Conservation (phyloP, 1,140 invertebrate genomes). For the Pseudoatta argentina region DNA sequence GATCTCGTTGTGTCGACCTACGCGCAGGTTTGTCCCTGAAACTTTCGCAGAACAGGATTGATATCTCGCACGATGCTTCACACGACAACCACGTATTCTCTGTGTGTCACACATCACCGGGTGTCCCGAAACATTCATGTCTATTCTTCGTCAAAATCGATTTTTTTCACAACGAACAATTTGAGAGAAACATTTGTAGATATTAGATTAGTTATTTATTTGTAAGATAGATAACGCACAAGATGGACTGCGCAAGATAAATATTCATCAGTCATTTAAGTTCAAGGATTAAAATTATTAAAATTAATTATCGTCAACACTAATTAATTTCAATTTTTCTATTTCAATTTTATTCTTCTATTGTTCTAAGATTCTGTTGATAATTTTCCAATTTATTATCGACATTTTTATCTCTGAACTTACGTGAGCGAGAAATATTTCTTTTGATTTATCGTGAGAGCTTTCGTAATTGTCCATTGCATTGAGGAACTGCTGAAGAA, state of each 20-base stretch:
- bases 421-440: neutral
- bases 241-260: neutral
- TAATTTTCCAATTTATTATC: neutral
- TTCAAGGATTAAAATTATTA: neutral
- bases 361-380: neutral
- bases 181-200: neutral
- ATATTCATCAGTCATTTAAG: neutral
- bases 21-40: conserved; percentile 56
- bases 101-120: conserved; percentile 28
- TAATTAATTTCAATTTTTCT: neutral
- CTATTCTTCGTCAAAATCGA: neutral
- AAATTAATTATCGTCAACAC: neutral
- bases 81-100: conserved; percentile 15
- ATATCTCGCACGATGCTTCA: conserved; percentile 49
- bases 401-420: neutral
- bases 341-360: neutral
- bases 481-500: neutral
- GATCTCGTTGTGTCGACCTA: conserved; percentile 35
- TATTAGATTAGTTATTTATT: conserved; percentile 22
- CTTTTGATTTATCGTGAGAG: neutral
- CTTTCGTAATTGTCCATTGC: neutral
- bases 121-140: neutral
- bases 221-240: conserved; percentile 10
- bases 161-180: neutral
- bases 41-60: conserved; percentile 46